Percentiles rank a stretch among this genome's conserved stretches.
These are phyloP conservation scores for Julus scanicus DNA, from an alignment of 2,888 invertebrate genomes.

Conservation along the genomic window DNA sequence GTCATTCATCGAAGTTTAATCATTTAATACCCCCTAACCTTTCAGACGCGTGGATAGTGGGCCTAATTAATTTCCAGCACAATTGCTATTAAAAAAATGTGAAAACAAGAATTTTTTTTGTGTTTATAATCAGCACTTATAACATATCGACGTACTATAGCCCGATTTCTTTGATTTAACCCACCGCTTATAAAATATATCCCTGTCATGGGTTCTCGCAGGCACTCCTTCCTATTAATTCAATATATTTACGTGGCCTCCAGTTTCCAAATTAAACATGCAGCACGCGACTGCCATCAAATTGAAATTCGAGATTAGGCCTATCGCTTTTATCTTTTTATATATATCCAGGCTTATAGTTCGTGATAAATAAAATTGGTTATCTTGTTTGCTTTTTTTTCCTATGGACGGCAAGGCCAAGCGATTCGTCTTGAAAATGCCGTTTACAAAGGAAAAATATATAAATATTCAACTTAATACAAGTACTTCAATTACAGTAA, in stretches of 20 bases:
- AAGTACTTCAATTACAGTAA: no score
- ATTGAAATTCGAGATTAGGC: constrained; percentile 26
- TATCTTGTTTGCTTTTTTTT: not conserved
- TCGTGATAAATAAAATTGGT: constrained; percentile 40
- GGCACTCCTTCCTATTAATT: not conserved
- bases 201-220: constrained; percentile 9
- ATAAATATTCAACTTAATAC: not conserved
- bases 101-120: not conserved
- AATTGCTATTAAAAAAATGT: not conserved
- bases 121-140: not conserved
- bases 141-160: not conserved
- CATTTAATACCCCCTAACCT: constrained; percentile 36
- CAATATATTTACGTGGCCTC: constrained; percentile 7
- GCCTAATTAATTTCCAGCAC: not conserved
- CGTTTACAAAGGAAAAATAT: not conserved
- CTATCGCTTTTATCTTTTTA: constrained; percentile 16
- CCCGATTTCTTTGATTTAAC: not conserved
- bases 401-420: not conserved
- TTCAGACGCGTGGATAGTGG: constrained; percentile 1
- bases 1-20: constrained; percentile 42
- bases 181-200: not conserved
- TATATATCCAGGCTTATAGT: constrained; percentile 5
- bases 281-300: constrained; percentile 45
- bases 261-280: constrained; percentile 1
- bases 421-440: not conserved